Evolutionary conservation across 1,140 invertebrate species (phyloP).

Genomic region (Drosophila ogumai): DNA sequence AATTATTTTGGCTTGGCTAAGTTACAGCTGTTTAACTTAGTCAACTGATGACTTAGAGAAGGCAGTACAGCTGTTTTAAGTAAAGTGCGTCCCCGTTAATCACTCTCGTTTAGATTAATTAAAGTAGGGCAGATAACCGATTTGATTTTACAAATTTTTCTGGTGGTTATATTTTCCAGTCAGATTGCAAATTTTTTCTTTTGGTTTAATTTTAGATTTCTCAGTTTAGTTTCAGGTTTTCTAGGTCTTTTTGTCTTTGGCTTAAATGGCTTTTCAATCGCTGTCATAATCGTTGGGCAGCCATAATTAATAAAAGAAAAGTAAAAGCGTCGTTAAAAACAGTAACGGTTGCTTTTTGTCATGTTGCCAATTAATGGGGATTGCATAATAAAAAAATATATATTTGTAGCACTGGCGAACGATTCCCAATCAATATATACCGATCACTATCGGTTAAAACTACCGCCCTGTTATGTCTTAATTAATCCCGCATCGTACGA

Average conservation of each 20-base stretch:
- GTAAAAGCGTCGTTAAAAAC: conserved; percentile 57
- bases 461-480: conserved; percentile 8
- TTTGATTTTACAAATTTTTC: no score
- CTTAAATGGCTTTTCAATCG: conserved; percentile 60
- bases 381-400: conserved; percentile 23
- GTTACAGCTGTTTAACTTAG: no score
- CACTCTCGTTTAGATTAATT: no score
- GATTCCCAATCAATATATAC: conserved; percentile 12
- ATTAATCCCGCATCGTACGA: background rate
- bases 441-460: conserved; percentile 1
- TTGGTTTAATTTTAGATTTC: conserved; percentile 1
- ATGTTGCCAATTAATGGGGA: conserved; percentile 17
- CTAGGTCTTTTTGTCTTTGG: conserved; percentile 6
- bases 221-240: conserved; percentile 4
- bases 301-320: conserved; percentile 73
- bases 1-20: no score
- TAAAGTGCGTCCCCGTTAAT: no score
- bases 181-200: background rate
- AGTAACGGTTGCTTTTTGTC: conserved; percentile 32
- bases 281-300: conserved; percentile 49
- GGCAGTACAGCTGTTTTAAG: no score
- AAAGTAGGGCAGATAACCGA: no score
- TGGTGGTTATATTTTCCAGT: no score
- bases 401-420: conserved; percentile 7
- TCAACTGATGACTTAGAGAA: no score